Evolutionary conservation across 2,797 vertebrate species (phyloP).

Genomic region (Limnodromus scolopaceus): DNA sequence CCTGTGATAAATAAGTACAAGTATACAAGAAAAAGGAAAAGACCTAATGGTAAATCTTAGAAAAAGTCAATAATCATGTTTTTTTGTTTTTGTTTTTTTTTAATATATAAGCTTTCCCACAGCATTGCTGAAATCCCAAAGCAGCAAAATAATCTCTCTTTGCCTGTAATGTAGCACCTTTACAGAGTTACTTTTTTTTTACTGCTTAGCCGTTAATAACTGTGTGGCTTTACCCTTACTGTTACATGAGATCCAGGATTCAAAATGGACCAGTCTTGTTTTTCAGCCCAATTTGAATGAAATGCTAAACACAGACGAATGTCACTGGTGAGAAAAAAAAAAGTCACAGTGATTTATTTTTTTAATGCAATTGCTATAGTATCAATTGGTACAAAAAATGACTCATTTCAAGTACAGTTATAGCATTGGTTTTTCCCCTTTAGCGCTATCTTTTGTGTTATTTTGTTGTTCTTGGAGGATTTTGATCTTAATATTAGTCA

Average conservation of each 20-base stretch:
- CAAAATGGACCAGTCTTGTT: not conserved
- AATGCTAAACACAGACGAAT: not conserved
- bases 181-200: not conserved
- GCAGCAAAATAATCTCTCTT: not conserved
- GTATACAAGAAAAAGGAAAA: not conserved
- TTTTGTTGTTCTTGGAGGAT: constrained; percentile 30
- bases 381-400: not conserved
- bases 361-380: not conserved
- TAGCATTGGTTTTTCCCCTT: constrained; percentile 31
- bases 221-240: not conserved
- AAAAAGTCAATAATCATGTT: not conserved
- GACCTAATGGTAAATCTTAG: not conserved
- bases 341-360: constrained; percentile 4
- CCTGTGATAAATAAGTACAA: constrained; percentile 14
- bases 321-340: not conserved
- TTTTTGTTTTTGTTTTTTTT: not conserved
- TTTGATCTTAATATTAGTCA: constrained; percentile 42
- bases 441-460: not conserved
- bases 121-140: not conserved
- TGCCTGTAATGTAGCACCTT: not conserved
- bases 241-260: not conserved
- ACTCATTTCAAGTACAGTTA: constrained; percentile 21
- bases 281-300: constrained; percentile 2
- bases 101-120: not conserved
- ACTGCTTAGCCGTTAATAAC: not conserved